A percentile compares a stretch with the other conserved stretches of the same genome.
These are phyloP conservation scores for Agrotis segetum DNA, from an alignment of 2,888 invertebrate genomes.

Conservation along the genomic window DNA sequence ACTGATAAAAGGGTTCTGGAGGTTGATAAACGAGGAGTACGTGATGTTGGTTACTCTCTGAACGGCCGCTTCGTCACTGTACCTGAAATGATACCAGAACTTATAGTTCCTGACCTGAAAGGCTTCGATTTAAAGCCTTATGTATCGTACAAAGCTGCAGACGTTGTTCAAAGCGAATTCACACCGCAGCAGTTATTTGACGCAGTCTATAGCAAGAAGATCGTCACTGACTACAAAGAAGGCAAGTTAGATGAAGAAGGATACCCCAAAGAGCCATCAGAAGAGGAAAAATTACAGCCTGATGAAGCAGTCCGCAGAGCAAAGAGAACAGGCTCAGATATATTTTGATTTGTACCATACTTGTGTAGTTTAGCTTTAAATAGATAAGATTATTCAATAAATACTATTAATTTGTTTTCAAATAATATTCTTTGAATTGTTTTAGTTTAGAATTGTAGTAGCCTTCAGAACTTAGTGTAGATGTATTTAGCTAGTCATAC, in stretches of 20 bases:
- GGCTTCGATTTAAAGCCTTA: conserved; percentile 97
- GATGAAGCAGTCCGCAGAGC: conserved; percentile 94
- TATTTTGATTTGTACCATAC: conserved; percentile 89
- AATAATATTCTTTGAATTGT: conserved; percentile 10
- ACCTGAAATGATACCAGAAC: conserved; percentile 97
- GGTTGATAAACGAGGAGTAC: conserved; percentile 93
- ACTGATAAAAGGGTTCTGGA: conserved; percentile 92
- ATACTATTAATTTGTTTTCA: conserved; percentile 48
- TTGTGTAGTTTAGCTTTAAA: conserved; percentile 66
- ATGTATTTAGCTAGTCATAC: not conserved
- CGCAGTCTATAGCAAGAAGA: conserved; percentile 95
- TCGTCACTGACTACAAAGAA: conserved; percentile 93
- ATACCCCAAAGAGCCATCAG: conserved; percentile 93
- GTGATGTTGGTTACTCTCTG: conserved; percentile 91
- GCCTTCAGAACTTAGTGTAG: not conserved
- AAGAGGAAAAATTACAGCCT: conserved; percentile 93
- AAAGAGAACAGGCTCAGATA: conserved; percentile 95
- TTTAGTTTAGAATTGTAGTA: conserved; percentile 5
- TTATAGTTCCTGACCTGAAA: conserved; percentile 97
- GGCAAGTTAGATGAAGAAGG: conserved; percentile 93
- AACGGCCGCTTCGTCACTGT: conserved; percentile 92
- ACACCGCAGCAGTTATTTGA: conserved; percentile 96
- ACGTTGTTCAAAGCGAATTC: conserved; percentile 95
- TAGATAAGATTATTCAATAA: conserved; percentile 68
- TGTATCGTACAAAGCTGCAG: conserved; percentile 96